These are phyloP conservation scores for Poecile montanus DNA, from an alignment of 2,797 vertebrate genomes.

Conservation along the genomic window DNA sequence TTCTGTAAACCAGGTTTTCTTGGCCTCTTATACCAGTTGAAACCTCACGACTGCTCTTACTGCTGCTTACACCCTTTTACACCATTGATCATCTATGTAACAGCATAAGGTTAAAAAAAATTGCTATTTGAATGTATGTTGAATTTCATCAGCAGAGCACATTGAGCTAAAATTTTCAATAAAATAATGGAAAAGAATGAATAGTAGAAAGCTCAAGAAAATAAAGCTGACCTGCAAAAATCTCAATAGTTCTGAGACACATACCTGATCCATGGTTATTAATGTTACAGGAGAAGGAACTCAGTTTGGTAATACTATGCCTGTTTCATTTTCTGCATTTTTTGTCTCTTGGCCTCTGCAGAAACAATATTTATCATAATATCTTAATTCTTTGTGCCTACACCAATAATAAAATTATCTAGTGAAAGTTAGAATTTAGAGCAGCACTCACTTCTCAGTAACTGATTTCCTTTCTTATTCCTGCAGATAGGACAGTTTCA, in stretches of 20 bases:
- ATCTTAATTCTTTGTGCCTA: background rate
- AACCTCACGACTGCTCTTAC: background rate
- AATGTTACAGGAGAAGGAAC: background rate
- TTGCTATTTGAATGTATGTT: background rate
- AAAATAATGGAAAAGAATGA: background rate
- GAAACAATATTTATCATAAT: background rate
- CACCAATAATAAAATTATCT: background rate
- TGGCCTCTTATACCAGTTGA: background rate
- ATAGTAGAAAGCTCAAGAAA: background rate
- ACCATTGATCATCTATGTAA: rapidly evolving
- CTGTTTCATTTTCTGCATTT: background rate
- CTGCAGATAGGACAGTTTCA: background rate
- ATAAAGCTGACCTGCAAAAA: background rate
- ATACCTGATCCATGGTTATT: background rate
- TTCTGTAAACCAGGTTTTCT: background rate
- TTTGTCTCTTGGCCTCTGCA: background rate
- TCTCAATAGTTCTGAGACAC: rapidly evolving
- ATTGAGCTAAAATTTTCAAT: background rate
- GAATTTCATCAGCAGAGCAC: background rate
- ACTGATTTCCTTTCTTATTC: background rate
- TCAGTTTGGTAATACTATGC: background rate
- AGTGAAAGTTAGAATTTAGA: background rate
- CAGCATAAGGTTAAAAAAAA: background rate
- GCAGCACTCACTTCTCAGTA: background rate
- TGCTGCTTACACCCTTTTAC: background rate